phyloP scores from a whole-genome alignment of 2,888 invertebrate species.

The Dendrolimus pini region DNA sequence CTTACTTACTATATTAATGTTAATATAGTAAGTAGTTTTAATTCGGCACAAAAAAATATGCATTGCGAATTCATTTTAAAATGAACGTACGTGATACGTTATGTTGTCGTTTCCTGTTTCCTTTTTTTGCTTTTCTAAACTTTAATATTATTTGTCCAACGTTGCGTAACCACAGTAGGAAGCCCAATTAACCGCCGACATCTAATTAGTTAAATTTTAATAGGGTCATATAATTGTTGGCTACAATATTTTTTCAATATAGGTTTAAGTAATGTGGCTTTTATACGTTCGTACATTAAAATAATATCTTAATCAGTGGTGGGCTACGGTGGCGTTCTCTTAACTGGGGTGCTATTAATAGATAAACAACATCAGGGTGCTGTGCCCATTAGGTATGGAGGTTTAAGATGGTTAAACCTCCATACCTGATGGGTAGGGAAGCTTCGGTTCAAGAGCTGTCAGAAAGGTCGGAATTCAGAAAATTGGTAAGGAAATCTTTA shows the following conservation, averaged over 20 bases:
- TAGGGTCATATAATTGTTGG: not conserved
- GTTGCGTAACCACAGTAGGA: constrained; percentile 12
- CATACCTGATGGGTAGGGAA: too few species aligned
- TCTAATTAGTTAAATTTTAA: constrained; percentile 11
- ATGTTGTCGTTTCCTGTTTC: constrained; percentile 8
- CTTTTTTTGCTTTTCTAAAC: constrained; percentile 13
- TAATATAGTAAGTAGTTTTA: too few species aligned
- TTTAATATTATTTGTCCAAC: constrained; percentile 14
- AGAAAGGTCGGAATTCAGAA: too few species aligned
- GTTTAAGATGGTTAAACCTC: too few species aligned
- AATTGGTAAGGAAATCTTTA: too few species aligned
- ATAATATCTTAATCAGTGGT: not conserved
- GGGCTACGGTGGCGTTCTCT: not conserved
- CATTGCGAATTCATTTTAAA: too few species aligned
- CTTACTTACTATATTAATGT: too few species aligned
- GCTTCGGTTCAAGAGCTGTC: too few species aligned
- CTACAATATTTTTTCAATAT: not conserved
- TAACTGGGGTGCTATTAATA: not conserved
- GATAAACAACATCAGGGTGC: too few species aligned
- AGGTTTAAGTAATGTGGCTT: not conserved
- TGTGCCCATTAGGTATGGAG: too few species aligned
- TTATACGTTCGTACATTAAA: not conserved
- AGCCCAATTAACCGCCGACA: constrained; percentile 18
- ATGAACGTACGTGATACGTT: too few species aligned
- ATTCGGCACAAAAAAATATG: too few species aligned